Evolutionary conservation across 2,797 vertebrate genomes (phyloP).

Genomic region (Siniperca undulata): DNA sequence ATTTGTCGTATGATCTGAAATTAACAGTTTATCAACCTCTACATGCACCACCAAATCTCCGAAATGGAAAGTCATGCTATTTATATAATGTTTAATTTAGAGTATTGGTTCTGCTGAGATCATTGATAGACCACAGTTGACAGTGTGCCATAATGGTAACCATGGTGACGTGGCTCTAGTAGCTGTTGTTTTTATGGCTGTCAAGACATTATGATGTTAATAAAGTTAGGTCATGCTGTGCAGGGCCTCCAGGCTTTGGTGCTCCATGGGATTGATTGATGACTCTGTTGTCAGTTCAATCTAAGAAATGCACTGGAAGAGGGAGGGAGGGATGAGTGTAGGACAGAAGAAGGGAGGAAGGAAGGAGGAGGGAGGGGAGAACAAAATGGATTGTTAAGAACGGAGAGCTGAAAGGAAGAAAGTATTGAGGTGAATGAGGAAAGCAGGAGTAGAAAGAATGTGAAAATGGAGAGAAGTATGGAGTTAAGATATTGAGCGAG

Average conservation of each 20-base stretch:
- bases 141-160: constrained; percentile 25
- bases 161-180: constrained; percentile 37
- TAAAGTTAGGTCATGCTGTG: constrained; percentile 74
- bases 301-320: constrained; percentile 73
- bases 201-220: constrained; percentile 75
- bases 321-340: constrained; percentile 33
- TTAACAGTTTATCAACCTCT: neutral
- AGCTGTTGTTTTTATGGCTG: constrained; percentile 60
- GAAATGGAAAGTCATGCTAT: neutral
- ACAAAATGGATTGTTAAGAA: constrained; percentile 48
- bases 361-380: neutral
- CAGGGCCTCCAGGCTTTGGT: constrained; percentile 61
- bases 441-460: constrained; percentile 12
- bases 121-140: constrained; percentile 21
- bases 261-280: constrained; percentile 80
- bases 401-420: constrained; percentile 23
- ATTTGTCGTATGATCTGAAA: neutral
- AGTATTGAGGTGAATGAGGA: constrained; percentile 18
- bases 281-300: constrained; percentile 80
- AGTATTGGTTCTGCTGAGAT: neutral
- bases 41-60: neutral
- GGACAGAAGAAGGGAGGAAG: constrained; percentile 30
- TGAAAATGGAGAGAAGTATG: constrained; percentile 22
- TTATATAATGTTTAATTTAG: neutral
- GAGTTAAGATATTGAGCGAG: constrained; percentile 9